phyloP scores from a whole-genome alignment of 2,113 vertebrate species.

The Apteryx owenii region DNA sequence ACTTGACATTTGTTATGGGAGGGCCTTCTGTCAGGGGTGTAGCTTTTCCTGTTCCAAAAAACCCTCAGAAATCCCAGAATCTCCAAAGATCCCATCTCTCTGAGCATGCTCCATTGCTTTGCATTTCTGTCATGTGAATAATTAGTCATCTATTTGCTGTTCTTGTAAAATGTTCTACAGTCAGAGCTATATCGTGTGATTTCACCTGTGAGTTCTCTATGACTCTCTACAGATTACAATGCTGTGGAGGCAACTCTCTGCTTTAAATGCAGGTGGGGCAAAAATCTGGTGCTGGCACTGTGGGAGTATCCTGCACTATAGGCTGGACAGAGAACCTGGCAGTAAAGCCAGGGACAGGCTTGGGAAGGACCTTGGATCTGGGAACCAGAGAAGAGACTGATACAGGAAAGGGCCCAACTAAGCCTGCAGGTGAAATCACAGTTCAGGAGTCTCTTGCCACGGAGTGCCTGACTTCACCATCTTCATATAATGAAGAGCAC shows the following conservation, averaged over 20 bases:
- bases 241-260: neutral
- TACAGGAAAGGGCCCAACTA: neutral
- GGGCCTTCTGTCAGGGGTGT: neutral
- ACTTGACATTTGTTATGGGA: neutral
- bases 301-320: neutral
- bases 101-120: slow-evolving; percentile 4
- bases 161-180: neutral
- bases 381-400: neutral
- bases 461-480: neutral
- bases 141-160: neutral
- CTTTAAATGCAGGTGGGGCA: neutral
- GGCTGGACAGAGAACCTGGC: neutral
- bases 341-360: neutral
- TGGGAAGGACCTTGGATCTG: neutral
- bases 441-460: neutral
- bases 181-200: neutral
- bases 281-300: neutral
- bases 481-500: neutral
- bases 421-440: neutral
- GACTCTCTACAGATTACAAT: neutral
- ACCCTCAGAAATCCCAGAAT: neutral
- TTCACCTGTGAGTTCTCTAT: neutral
- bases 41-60: neutral
- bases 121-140: slow-evolving; percentile 5
- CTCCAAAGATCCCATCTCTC: neutral